These are phyloP conservation scores for Euura lappo DNA, from an alignment of 1,140 invertebrate species.

Conservation along the genomic window DNA sequence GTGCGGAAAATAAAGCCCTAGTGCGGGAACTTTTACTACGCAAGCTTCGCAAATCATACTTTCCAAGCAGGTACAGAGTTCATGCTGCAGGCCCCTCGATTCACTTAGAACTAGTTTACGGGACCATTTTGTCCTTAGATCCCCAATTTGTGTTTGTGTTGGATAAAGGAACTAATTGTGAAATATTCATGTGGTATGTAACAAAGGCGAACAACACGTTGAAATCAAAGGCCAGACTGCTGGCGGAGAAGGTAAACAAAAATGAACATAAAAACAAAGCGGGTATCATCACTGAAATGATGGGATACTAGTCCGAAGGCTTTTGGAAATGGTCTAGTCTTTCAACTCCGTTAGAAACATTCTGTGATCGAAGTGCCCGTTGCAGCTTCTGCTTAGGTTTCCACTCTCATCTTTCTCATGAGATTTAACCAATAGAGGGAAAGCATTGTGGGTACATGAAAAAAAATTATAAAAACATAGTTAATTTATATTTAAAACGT, in stretches of 20 bases:
- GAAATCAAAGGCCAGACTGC: conserved; percentile 91
- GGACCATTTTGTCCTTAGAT: conserved; percentile 79
- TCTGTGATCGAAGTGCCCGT: too few species aligned
- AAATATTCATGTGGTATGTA: conserved; percentile 93
- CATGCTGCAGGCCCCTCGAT: conserved; percentile 87
- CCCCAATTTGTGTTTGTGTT: conserved; percentile 91
- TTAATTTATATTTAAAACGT: too few species aligned
- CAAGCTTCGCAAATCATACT: too few species aligned
- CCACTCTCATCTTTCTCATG: too few species aligned
- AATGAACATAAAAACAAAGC: conserved; percentile 96
- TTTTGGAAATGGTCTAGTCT: conserved; percentile 77
- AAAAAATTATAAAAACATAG: too few species aligned
- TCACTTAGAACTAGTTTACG: conserved; percentile 88
- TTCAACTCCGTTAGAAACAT: too few species aligned
- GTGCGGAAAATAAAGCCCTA: too few species aligned
- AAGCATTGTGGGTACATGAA: too few species aligned
- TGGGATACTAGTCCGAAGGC: conserved; percentile 80
- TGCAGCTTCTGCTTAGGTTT: too few species aligned
- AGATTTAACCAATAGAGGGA: too few species aligned
- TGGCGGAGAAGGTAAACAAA: conserved; percentile 99
- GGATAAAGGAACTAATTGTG: conserved; percentile 75
- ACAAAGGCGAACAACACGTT: conserved; percentile 92
- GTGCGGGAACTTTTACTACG: too few species aligned
- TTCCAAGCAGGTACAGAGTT: conserved; percentile 86
- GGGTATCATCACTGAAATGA: conserved; percentile 85